Conservation (phyloP, 2,797 vertebrate genomes). For the Pogoniulus pusillus region DNA sequence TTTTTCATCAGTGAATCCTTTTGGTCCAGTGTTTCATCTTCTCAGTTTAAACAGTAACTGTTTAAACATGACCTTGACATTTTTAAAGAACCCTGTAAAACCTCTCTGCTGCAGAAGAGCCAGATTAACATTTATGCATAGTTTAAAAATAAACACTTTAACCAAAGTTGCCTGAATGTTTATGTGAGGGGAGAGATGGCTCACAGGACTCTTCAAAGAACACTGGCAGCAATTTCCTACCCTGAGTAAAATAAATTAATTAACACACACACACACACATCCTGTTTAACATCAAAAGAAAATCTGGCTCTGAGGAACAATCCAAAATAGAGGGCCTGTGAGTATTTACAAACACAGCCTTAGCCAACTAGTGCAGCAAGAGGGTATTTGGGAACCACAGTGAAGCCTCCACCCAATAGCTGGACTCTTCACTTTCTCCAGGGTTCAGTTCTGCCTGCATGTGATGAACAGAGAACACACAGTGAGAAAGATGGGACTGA, state of each 20-base stretch:
- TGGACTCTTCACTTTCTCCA: not conserved
- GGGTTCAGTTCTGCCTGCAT: not conserved
- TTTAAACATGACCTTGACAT: conserved; percentile 39
- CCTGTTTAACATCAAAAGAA: conserved; percentile 66
- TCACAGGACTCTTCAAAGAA: conserved; percentile 54
- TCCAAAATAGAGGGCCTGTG: conserved; percentile 16
- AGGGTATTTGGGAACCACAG: conserved; percentile 9
- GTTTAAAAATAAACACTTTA: conserved; percentile 45
- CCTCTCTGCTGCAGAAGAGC: not conserved
- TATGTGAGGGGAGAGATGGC: conserved; percentile 15
- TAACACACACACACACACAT: conserved; percentile 24
- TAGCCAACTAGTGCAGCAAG: conserved; percentile 5
- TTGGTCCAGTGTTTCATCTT: not conserved
- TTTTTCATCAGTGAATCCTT: not conserved
- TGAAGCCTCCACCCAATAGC: not conserved
- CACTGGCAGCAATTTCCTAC: conserved; percentile 53
- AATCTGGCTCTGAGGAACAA: conserved; percentile 53
- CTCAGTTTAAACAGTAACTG: conserved; percentile 19
- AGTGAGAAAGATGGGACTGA: not conserved
- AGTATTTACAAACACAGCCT: conserved; percentile 52
- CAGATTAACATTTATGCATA: conserved; percentile 46
- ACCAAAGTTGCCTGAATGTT: conserved; percentile 58
- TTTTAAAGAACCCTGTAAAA: conserved; percentile 48
- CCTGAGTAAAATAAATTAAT: conserved; percentile 55
- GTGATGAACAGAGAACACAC: not conserved